Base-by-base conservation (phyloP, 2,888 invertebrate species). In the Exocentrus adspersus region DNA sequence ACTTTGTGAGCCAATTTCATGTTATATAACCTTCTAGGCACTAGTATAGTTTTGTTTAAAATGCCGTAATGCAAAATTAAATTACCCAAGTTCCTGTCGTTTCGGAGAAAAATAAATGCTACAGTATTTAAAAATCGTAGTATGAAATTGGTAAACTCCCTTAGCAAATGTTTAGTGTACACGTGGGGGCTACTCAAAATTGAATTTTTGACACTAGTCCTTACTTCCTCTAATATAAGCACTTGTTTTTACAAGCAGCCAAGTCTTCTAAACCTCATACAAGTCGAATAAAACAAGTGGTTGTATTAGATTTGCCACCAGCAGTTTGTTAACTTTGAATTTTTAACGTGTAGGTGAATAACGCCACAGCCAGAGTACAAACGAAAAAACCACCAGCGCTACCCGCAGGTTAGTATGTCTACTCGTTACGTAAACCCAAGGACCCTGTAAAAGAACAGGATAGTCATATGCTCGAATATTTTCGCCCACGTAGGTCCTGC, bases 331-430 rank as follows among this genome's bases (percentile, higher is more conserved):
- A 66, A 72, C 73, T 61, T 60, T 45, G 64, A 74, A 75, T 77
- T 80, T 82, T 85, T 43, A 12, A 16, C 37, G 42, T 70, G 82
- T 89, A 96, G 97, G 97, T 98, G 84, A 98, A 98, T 90, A 98
- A 98, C 88, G 98, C 98, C 78, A 98, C 98, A 79, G 98, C 98
- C 80, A 90, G 98, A 87, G 97, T 98, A 85, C 98, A 98, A 90
- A 98, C 98, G 82, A 97, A 97, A 91, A 98, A 98, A 88, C 93
- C 95, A 77, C 90, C 94, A 75, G 88, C 94, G 78, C 90, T 95
- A 83, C 94, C 95, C 78, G 92, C 94, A 87, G 95, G 95, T 95
- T 87, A 90, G 93, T 72, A 57, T 37, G 7, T 12, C 17, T 14
- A 43, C n/a, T 30, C 43, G 19, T 46, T 43, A 9, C 14, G 43